Conservation (phyloP, 2,113 vertebrate genomes). For the Cervus canadensis region DNA sequence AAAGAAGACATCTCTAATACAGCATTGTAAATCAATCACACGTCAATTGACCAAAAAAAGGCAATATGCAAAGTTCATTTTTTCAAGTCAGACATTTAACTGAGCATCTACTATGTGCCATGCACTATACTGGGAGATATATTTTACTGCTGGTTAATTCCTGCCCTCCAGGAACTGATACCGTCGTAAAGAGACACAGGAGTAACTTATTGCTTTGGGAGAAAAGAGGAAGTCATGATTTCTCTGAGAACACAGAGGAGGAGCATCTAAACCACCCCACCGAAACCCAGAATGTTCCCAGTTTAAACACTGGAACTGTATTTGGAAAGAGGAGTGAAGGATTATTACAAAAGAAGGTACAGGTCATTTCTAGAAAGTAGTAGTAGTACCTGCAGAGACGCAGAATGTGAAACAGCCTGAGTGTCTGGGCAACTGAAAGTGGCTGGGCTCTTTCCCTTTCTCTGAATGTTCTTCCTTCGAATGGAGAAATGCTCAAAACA, state of each 20-base stretch:
- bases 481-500: background rate
- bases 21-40: background rate
- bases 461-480: background rate
- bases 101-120: background rate
- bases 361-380: background rate
- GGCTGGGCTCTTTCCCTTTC: background rate
- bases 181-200: background rate
- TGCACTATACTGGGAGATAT: background rate
- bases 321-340: background rate
- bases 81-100: background rate
- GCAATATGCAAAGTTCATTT: background rate
- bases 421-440: background rate
- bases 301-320: background rate
- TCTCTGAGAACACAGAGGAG: background rate
- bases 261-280: background rate
- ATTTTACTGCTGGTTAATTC: background rate
- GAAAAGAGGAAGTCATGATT: background rate
- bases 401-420: background rate
- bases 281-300: background rate
- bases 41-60: background rate
- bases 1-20: background rate
- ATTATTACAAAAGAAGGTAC: background rate
- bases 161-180: background rate
- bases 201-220: background rate
- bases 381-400: background rate